Conservation (phyloP, 2,113 vertebrate species). For the Xenopus laevis region DNA sequence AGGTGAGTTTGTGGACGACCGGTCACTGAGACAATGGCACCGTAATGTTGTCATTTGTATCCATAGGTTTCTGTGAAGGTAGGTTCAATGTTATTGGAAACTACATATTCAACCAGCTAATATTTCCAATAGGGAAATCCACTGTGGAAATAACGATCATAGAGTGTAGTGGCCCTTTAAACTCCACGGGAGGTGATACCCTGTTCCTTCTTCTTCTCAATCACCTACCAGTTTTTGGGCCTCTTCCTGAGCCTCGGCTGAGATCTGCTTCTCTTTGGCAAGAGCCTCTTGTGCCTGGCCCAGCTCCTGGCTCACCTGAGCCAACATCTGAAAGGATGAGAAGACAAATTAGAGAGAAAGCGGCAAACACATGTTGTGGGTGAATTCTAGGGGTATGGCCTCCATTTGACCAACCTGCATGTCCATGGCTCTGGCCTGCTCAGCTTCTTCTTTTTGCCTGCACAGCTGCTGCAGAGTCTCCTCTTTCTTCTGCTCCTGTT, state of each 20-base stretch:
- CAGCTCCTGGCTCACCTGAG: constrained; percentile 58
- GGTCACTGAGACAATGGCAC: no score
- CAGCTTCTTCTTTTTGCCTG: constrained; percentile 58
- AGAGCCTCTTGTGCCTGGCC: constrained; percentile 58
- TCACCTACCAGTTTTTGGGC: constrained; percentile 60
- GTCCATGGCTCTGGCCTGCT: constrained; percentile 55
- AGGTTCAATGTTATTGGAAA: no score
- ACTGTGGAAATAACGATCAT: no score
- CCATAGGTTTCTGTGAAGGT: no score
- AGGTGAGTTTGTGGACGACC: no score
- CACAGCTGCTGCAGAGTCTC: constrained; percentile 57
- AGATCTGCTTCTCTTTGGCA: constrained; percentile 55
- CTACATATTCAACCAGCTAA: no score
- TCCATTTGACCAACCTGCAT: constrained; percentile 54
- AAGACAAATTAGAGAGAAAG: background rate
- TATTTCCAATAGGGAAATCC: no score
- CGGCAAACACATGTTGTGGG: background rate
- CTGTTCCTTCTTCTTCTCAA: background rate
- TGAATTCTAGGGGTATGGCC: no score
- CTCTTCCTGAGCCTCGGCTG: constrained; percentile 51
- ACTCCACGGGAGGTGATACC: no score
- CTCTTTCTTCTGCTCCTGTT: constrained; percentile 63
- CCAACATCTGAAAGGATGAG: constrained; percentile 51
- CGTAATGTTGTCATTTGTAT: no score
- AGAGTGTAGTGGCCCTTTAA: no score